Evolutionary conservation across 1,140 invertebrate species (phyloP).

Genomic region (Drosophila grimshawi): DNA sequence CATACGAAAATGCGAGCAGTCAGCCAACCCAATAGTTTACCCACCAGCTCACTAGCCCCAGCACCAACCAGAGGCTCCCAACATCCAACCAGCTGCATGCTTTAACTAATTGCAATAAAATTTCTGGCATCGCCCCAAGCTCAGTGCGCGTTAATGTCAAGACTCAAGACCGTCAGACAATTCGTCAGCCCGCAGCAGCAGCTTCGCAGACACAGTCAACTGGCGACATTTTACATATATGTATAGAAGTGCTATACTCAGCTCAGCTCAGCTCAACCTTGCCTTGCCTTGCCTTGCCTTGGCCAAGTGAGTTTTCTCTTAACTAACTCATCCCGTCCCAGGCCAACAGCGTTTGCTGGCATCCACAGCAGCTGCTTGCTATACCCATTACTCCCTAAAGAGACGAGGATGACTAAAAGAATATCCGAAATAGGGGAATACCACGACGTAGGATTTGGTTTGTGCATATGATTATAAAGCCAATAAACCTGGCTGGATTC

Average conservation of each 20-base stretch:
- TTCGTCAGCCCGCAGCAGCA: constrained; percentile 23
- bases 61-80: not conserved
- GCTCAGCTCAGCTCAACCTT: not conserved
- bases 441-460: too few species aligned
- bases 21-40: not conserved
- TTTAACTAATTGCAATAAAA: constrained; percentile 62
- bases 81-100: constrained; percentile 19
- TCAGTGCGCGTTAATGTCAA: constrained; percentile 33
- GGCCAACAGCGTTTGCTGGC: constrained; percentile 7
- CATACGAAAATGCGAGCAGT: constrained; percentile 36
- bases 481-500: too few species aligned
- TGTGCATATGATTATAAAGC: too few species aligned
- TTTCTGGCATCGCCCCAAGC: constrained; percentile 8
- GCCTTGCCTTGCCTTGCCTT: not conserved
- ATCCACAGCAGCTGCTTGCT: constrained; percentile 7
- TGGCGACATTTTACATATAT: not conserved
- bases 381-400: not conserved
- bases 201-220: constrained; percentile 12
- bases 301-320: not conserved
- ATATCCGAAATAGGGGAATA: too few species aligned
- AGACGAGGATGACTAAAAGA: too few species aligned
- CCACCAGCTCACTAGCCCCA: not conserved
- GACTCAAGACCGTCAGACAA: constrained; percentile 31
- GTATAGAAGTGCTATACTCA: not conserved
- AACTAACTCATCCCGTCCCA: constrained; percentile 13